A percentile compares a stretch with the other conserved stretches of the same genome.
phyloP scores from a whole-genome alignment of 2,113 vertebrate species.

The Eulemur macaco region DNA sequence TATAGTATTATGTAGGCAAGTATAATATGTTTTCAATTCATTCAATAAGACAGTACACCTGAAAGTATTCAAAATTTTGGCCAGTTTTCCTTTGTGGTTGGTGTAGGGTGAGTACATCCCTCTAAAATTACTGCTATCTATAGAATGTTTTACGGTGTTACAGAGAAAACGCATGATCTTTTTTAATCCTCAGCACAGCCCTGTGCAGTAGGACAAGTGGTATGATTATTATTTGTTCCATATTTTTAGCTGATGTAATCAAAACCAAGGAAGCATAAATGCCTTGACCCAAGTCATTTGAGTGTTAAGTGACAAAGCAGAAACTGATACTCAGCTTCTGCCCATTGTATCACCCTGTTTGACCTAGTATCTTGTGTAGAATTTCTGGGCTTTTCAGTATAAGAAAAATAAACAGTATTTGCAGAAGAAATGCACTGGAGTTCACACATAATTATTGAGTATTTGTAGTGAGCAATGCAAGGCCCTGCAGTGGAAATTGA shows the following conservation, averaged over 20 bases:
- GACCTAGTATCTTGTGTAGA: neutral
- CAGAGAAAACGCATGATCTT: neutral
- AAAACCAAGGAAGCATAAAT: conserved; percentile 10
- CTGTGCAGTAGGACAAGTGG: neutral
- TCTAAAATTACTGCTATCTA: neutral
- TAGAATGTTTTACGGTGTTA: neutral
- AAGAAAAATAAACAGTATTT: neutral
- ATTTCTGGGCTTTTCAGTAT: neutral
- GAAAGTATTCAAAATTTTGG: neutral
- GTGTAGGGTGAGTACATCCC: neutral
- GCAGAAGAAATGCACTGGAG: neutral
- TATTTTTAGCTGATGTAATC: conserved; percentile 20
- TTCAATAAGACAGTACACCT: neutral
- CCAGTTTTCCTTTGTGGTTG: neutral
- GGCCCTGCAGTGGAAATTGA: neutral
- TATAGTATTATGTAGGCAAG: neutral
- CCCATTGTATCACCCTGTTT: neutral
- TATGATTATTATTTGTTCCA: neutral
- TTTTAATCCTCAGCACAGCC: neutral
- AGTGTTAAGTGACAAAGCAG: conserved; percentile 14
- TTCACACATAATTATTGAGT: neutral
- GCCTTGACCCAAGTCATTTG: conserved; percentile 33
- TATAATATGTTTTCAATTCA: neutral
- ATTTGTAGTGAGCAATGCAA: neutral
- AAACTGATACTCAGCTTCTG: neutral